These are phyloP conservation scores for Agrotis puta DNA, from an alignment of 2,888 invertebrate species.

Conservation along the genomic window DNA sequence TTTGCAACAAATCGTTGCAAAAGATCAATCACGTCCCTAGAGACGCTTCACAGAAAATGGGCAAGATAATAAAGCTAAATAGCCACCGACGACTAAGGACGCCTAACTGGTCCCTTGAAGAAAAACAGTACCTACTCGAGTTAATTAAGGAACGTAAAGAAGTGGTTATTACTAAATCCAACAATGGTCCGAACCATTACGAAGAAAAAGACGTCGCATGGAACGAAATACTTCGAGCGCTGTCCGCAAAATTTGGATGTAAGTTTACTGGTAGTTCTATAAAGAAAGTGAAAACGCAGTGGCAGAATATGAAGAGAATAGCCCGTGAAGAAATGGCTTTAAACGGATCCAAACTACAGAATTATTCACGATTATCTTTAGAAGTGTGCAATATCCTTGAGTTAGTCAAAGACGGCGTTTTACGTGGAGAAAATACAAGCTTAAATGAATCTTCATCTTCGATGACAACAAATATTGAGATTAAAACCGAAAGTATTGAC, in stretches of 20 bases:
- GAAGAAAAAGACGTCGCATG: conserved; percentile 88
- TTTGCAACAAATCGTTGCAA: conserved; percentile 90
- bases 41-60: conserved; percentile 79
- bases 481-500: conserved; percentile 86
- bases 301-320: conserved; percentile 89
- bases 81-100: conserved; percentile 82
- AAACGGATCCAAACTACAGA: conserved; percentile 77
- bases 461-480: conserved; percentile 80
- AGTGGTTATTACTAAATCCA: conserved; percentile 83
- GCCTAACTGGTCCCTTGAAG: conserved; percentile 87
- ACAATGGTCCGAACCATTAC: conserved; percentile 85
- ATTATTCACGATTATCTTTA: conserved; percentile 80
- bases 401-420: conserved; percentile 79
- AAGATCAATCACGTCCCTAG: conserved; percentile 84
- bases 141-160: conserved; percentile 86
- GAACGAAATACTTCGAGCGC: conserved; percentile 83
- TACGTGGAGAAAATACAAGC: conserved; percentile 75
- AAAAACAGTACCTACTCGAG: conserved; percentile 86
- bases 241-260: conserved; percentile 81
- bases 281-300: conserved; percentile 88
- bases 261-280: conserved; percentile 84
- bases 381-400: conserved; percentile 85
- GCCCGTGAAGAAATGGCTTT: conserved; percentile 85
- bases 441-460: conserved; percentile 75
- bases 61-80: conserved; percentile 82